These are phyloP conservation scores for Athripsodes cinereus DNA, from an alignment of 2,888 invertebrate genomes.

Conservation along the genomic window DNA sequence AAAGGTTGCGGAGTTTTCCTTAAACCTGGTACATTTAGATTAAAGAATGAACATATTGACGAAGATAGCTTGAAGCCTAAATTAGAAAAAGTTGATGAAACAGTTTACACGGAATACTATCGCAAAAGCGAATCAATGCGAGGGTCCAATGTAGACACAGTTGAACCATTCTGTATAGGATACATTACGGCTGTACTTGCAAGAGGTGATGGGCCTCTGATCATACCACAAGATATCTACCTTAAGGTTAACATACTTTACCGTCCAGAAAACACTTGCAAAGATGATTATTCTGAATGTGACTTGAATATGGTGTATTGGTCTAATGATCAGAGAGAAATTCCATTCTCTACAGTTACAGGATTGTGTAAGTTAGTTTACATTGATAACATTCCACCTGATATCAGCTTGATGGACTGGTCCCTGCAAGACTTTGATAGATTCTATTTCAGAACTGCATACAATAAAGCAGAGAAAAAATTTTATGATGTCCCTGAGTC, in stretches of 20 bases:
- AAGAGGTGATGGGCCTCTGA: constrained; percentile 45
- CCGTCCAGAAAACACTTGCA: constrained; percentile 69
- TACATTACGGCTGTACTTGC: constrained; percentile 59
- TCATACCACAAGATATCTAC: constrained; percentile 55
- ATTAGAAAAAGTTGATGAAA: constrained; percentile 58
- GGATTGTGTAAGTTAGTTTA: constrained; percentile 66
- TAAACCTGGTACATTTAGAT: constrained; percentile 56
- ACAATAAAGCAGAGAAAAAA: constrained; percentile 49
- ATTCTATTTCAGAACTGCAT: constrained; percentile 69
- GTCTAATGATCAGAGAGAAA: constrained; percentile 63
- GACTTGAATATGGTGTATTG: constrained; percentile 73
- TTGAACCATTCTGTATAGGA: constrained; percentile 71
- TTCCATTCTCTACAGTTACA: constrained; percentile 54
- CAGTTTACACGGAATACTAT: constrained; percentile 74
- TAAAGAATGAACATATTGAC: constrained; percentile 37
- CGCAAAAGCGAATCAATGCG: constrained; percentile 66
- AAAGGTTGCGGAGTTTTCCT: constrained; percentile 66
- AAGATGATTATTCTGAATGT: constrained; percentile 52
- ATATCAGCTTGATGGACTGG: constrained; percentile 52
- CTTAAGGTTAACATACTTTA: constrained; percentile 64
- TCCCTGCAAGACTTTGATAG: constrained; percentile 57
- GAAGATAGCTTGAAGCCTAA: constrained; percentile 34
- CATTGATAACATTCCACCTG: constrained; percentile 54
- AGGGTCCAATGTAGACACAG: constrained; percentile 65
- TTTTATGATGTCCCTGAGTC: constrained; percentile 57